Conservation (phyloP, 2,888 invertebrate species). For the Drosophila lutescens region DNA sequence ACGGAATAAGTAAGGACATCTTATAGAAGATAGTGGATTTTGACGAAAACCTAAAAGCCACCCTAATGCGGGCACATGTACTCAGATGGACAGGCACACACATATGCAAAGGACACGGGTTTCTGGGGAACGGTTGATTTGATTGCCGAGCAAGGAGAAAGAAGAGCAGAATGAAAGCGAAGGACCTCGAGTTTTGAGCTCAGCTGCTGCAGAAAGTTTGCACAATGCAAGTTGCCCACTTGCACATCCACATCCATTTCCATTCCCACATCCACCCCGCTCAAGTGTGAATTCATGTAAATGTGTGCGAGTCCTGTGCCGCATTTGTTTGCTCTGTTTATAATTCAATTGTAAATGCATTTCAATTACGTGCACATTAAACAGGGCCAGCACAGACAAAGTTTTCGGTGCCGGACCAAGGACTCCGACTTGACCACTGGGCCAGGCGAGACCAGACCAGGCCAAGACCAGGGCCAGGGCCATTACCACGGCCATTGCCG, state of each 20-base stretch:
- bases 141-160: conserved; percentile 64
- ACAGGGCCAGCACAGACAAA: conserved; percentile 60
- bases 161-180: conserved; percentile 31
- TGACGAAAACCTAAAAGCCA: neutral
- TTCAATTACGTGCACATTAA: conserved; percentile 80
- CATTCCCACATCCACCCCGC: neutral
- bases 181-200: conserved; percentile 49
- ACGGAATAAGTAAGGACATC: neutral
- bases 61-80: conserved; percentile 29
- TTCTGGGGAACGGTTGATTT: conserved; percentile 76
- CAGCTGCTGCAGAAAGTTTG: conserved; percentile 63
- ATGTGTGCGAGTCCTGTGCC: conserved; percentile 41
- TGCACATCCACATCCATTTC: neutral
- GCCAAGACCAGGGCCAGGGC: conserved; percentile 33
- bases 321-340: conserved; percentile 75
- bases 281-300: conserved; percentile 61
- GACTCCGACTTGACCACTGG: conserved; percentile 75
- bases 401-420: conserved; percentile 42
- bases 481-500: conserved; percentile 26
- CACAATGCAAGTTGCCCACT: conserved; percentile 60
- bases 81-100: conserved; percentile 16
- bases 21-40: neutral
- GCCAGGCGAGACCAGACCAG: conserved; percentile 38
- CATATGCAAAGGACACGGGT: conserved; percentile 57
- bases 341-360: conserved; percentile 80